These are phyloP conservation scores for Pterois miles DNA, from an alignment of 2,797 vertebrate species.

Conservation along the genomic window DNA sequence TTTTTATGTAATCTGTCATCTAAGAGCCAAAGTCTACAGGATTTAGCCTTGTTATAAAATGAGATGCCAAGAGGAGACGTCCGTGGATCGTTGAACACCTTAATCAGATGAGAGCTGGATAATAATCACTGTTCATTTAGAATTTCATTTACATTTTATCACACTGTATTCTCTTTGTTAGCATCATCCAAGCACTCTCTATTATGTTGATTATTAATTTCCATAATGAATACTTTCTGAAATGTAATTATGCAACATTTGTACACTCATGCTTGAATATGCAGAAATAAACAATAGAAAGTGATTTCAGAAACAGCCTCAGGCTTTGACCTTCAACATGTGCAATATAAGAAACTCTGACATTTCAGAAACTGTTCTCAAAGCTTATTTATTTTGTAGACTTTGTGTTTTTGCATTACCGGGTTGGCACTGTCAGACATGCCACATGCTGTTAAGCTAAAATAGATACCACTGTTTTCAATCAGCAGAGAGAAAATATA, in stretches of 20 bases:
- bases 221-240: constrained; percentile 76
- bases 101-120: constrained; percentile 32
- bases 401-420: constrained; percentile 52
- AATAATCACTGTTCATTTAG: constrained; percentile 34
- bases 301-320: not conserved
- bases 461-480: constrained; percentile 3
- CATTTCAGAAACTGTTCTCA: constrained; percentile 78
- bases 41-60: constrained; percentile 28
- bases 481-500: not conserved
- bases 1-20: constrained; percentile 22
- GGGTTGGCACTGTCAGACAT: constrained; percentile 62
- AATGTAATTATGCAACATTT: constrained; percentile 58
- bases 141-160: constrained; percentile 57
- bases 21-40: constrained; percentile 20
- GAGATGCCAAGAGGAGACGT: constrained; percentile 15
- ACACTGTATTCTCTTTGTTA: constrained; percentile 42
- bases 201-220: constrained; percentile 50
- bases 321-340: not conserved
- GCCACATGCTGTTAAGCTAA: constrained; percentile 17
- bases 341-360: not conserved
- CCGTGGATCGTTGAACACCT: constrained; percentile 22
- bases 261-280: not conserved
- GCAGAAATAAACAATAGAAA: not conserved
- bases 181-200: constrained; percentile 44
- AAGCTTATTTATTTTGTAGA: constrained; percentile 57